Evolutionary conservation across 1,140 invertebrate genomes (phyloP).

Genomic region (Listronotus bonariensis): DNA sequence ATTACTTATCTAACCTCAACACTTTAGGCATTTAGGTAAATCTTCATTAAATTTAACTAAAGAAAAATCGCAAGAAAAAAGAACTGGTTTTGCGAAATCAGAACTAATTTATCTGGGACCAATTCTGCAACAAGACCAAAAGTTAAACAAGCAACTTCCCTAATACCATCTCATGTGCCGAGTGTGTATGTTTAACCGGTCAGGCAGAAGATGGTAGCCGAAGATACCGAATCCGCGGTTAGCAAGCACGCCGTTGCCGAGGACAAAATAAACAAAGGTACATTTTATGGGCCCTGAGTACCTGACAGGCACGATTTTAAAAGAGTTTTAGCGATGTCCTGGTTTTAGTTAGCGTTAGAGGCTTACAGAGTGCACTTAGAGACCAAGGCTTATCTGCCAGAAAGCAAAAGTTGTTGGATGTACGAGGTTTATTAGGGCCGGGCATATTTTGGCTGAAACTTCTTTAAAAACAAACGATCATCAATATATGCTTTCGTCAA

Average conservation of each 20-base stretch:
- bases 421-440: too few species aligned
- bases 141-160: neutral
- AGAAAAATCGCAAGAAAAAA: too few species aligned
- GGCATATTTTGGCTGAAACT: too few species aligned
- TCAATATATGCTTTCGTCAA: too few species aligned
- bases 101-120: slow-evolving; percentile 14
- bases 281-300: slow-evolving; percentile 19
- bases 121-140: slow-evolving; percentile 5
- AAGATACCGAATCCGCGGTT: slow-evolving; percentile 10
- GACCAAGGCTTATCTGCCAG: too few species aligned
- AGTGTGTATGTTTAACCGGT: slow-evolving; percentile 13
- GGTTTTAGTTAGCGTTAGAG: too few species aligned
- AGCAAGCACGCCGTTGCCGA: slow-evolving; percentile 3
- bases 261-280: slow-evolving; percentile 29
- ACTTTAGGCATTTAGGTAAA: too few species aligned
- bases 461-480: too few species aligned
- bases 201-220: slow-evolving; percentile 16
- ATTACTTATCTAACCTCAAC: too few species aligned
- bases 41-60: too few species aligned
- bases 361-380: too few species aligned
- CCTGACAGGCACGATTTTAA: slow-evolving; percentile 19
- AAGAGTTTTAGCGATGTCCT: slow-evolving; percentile 10
- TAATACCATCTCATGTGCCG: slow-evolving; percentile 11
- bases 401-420: too few species aligned
- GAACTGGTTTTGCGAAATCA: neutral